Evolutionary conservation across 1,140 invertebrate genomes (phyloP).

Genomic region (Nebria ingens): DNA sequence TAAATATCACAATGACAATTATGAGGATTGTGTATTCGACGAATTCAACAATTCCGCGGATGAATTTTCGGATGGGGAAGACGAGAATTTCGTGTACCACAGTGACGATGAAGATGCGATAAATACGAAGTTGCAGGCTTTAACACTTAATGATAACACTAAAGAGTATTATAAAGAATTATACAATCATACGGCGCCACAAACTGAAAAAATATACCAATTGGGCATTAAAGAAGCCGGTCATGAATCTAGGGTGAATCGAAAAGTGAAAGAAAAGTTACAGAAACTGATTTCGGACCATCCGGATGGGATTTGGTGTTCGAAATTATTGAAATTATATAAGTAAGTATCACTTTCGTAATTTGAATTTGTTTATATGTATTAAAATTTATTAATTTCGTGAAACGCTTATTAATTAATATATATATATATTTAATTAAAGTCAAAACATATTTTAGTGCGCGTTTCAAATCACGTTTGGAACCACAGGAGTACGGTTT

Average conservation of each 20-base stretch:
- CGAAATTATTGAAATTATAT: conserved; percentile 1
- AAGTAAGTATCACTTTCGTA: neutral
- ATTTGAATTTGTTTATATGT: neutral
- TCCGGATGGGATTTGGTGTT: neutral
- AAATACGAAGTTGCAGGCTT: neutral
- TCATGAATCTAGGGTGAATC: neutral
- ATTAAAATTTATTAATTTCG: neutral
- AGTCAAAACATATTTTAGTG: no score
- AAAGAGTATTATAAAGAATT: neutral
- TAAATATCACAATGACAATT: no score
- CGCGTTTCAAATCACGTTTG: neutral
- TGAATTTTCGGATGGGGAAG: neutral
- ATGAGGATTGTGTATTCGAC: neutral
- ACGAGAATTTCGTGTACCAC: neutral
- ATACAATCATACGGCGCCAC: neutral
- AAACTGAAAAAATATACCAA: no score
- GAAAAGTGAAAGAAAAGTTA: neutral
- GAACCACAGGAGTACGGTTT: neutral
- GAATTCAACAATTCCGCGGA: neutral
- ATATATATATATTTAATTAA: no score
- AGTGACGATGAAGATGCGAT: neutral
- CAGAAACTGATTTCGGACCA: neutral
- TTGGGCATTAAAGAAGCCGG: neutral
- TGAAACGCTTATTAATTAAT: neutral
- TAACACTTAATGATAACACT: no score